phyloP scores from a whole-genome alignment of 2,888 invertebrate species.

The Esperia sulphurella region DNA sequence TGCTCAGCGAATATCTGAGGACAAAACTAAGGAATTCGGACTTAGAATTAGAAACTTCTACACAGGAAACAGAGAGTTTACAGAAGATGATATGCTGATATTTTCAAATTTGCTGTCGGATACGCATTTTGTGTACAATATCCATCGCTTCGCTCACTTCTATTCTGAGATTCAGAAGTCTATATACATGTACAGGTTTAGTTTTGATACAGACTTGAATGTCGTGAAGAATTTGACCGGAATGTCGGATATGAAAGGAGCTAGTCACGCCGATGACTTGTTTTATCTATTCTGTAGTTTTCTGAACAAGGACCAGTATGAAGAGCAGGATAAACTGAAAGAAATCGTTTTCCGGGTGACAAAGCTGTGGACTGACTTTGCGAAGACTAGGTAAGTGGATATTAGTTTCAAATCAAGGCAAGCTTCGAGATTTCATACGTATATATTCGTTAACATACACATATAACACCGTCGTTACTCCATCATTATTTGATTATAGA shows the following conservation, averaged over 20 bases:
- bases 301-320: conserved; percentile 33
- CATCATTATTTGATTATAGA: too few species aligned
- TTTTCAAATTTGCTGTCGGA: conserved; percentile 20
- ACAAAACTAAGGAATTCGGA: conserved; percentile 22
- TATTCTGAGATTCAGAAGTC: conserved; percentile 14
- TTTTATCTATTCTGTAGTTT: conserved; percentile 61
- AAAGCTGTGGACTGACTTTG: conserved; percentile 60
- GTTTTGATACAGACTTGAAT: conserved; percentile 28
- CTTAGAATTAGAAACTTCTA: conserved; percentile 27
- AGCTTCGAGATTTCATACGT: too few species aligned
- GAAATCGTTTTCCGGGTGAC: conserved; percentile 40
- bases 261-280: conserved; percentile 68
- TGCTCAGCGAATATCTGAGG: conserved; percentile 14
- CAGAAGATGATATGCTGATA: conserved; percentile 16
- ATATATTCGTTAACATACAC: too few species aligned
- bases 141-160: conserved; percentile 18
- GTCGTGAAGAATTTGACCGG: conserved; percentile 19
- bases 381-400: conserved; percentile 46
- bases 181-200: conserved; percentile 28
- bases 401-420: too few species aligned
- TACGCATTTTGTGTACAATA: conserved; percentile 19
- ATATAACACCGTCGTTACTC: too few species aligned
- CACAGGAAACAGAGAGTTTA: conserved; percentile 22
- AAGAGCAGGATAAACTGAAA: conserved; percentile 27
- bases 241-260: conserved; percentile 38